Conservation (phyloP, 2,888 invertebrate species). For the Pandemis cinnamomeana region DNA sequence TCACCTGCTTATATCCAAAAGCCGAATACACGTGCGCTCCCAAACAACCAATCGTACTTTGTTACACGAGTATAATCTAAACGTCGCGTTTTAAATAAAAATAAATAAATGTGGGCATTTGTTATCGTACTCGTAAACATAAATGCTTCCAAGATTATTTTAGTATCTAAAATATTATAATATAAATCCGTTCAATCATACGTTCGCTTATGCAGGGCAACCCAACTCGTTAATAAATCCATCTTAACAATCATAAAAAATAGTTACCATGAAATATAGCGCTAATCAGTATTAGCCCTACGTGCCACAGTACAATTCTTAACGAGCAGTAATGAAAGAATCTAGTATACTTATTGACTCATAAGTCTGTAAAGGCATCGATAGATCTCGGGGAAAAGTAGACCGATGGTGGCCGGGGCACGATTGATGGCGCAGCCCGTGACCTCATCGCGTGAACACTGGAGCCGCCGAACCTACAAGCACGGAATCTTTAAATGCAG, state of each 20-base stretch:
- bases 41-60: neutral
- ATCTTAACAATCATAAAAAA: neutral
- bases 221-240: neutral
- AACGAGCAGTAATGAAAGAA: constrained; percentile 11
- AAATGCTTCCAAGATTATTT: neutral
- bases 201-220: neutral
- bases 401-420: constrained; percentile 37
- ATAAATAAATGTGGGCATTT: neutral
- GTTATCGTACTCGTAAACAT: neutral
- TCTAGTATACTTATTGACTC: constrained; percentile 32
- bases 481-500: neutral
- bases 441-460: constrained; percentile 36
- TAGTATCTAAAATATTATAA: no score
- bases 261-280: neutral
- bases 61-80: neutral
- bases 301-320: neutral
- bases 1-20: neutral
- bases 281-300: neutral
- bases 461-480: constrained; percentile 4
- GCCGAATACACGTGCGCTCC: neutral
- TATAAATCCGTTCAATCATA: no score
- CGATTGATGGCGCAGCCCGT: constrained; percentile 43
- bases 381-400: constrained; percentile 43
- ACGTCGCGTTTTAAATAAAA: neutral
- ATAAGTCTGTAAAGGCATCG: constrained; percentile 43